Conservation (phyloP, 2,888 invertebrate genomes). For the Megamerina dolium region DNA sequence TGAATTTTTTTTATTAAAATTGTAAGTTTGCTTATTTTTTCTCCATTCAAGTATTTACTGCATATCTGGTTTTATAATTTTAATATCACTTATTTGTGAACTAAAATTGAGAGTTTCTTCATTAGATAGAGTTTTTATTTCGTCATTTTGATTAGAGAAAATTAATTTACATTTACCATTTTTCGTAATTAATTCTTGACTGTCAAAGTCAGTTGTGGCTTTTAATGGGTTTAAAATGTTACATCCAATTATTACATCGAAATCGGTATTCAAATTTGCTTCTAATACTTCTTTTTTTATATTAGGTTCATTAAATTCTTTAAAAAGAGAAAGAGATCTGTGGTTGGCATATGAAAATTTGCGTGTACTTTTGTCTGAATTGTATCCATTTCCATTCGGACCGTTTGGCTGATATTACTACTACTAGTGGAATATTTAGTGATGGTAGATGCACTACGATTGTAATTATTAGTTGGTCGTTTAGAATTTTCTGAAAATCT, state of each 20-base stretch:
- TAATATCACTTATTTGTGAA: background rate
- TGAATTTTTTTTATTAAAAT: conserved; percentile 8
- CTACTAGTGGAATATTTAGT: background rate
- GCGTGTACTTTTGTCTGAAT: background rate
- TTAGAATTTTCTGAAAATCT: too few relatives aligned
- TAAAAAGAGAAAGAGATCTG: conserved; percentile 6
- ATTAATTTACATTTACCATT: background rate
- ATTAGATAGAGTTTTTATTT: background rate
- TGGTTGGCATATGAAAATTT: conserved; percentile 3
- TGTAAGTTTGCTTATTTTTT: conserved; percentile 4
- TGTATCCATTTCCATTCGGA: conserved; percentile 1
- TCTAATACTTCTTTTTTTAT: conserved; percentile 2
- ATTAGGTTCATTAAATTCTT: conserved; percentile 5
- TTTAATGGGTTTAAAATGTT: conserved; percentile 2
- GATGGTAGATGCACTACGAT: background rate
- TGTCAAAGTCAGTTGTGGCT: conserved; percentile 1
- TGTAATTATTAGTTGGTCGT: background rate
- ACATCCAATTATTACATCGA: conserved; percentile 5
- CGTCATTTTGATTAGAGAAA: background rate
- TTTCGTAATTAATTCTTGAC: background rate
- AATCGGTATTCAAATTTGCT: conserved; percentile 1
- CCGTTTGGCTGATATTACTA: background rate
- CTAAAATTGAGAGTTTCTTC: background rate
- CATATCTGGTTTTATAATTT: conserved; percentile 2
- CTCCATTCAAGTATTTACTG: conserved; percentile 7